A percentile compares a stretch with the other conserved stretches of the same genome.
Conservation (phyloP, 2,797 vertebrate genomes). For the Sebastes iracundus region DNA sequence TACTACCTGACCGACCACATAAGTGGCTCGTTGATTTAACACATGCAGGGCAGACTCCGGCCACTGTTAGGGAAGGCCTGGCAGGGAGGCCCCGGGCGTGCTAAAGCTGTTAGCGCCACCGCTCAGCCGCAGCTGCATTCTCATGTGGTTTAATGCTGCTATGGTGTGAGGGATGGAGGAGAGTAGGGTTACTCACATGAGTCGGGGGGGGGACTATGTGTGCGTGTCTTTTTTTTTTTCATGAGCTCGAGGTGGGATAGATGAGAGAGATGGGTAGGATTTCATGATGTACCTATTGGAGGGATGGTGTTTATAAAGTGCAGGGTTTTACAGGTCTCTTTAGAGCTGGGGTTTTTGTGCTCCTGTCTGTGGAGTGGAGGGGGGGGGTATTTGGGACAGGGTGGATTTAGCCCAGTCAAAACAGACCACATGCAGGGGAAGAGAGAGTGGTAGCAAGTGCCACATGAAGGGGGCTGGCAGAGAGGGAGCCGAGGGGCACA, state of each 20-base stretch:
- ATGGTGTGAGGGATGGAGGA: conserved; percentile 32
- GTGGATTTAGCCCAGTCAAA: conserved; percentile 70
- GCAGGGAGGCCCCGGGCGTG: conserved; percentile 18
- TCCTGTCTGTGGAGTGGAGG: conserved; percentile 40
- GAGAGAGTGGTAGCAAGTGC: conserved; percentile 49
- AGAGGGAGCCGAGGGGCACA: conserved; percentile 39
- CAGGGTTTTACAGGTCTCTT: conserved; percentile 26
- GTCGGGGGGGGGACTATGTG: conserved; percentile 17
- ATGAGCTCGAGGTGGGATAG: conserved; percentile 21
- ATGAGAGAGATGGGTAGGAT: conserved; percentile 17
- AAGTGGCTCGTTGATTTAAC: conserved; percentile 78
- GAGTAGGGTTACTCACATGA: conserved; percentile 43
- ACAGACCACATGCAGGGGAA: conserved; percentile 46
- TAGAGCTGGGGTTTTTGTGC: conserved; percentile 32
- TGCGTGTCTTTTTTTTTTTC: not conserved
- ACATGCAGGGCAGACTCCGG: conserved; percentile 46
- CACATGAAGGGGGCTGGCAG: conserved; percentile 55
- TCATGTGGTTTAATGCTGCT: conserved; percentile 60
- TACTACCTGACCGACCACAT: conserved; percentile 74
- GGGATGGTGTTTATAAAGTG: conserved; percentile 24
- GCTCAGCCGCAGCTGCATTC: conserved; percentile 50
- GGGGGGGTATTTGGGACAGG: conserved; percentile 40
- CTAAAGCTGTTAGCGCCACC: conserved; percentile 59
- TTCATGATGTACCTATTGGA: conserved; percentile 35
- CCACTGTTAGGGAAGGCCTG: conserved; percentile 44